Percentiles rank a stretch among this genome's conserved stretches.
Conservation (phyloP, 2,113 vertebrate species). For the Arothron firmamentum region DNA sequence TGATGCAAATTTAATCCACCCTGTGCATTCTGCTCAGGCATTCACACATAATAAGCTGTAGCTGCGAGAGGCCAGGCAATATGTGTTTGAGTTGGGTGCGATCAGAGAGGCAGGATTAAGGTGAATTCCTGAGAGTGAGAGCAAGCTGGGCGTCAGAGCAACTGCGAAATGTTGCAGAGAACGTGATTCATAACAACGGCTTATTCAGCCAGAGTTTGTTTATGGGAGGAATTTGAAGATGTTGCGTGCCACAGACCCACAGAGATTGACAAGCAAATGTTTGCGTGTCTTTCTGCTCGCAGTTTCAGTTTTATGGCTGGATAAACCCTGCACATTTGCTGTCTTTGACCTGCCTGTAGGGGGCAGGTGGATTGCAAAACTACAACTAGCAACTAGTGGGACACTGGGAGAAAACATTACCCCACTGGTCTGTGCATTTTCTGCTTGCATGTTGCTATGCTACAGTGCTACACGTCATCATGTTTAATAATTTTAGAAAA, state of each 20-base stretch:
- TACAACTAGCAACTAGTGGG: too few relatives aligned
- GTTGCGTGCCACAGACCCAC: background rate
- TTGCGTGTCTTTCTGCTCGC: background rate
- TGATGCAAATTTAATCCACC: constrained; percentile 59
- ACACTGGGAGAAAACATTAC: too few relatives aligned
- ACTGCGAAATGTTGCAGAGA: background rate
- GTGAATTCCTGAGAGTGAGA: constrained; percentile 14
- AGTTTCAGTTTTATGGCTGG: constrained; percentile 8
- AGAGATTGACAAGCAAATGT: background rate
- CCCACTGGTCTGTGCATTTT: too few relatives aligned
- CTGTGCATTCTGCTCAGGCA: constrained; percentile 48
- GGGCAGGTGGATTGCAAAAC: too few relatives aligned
- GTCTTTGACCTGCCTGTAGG: too few relatives aligned
- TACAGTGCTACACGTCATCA: too few relatives aligned
- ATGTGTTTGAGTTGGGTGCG: constrained; percentile 43
- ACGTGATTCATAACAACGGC: background rate
- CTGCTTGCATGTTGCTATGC: too few relatives aligned
- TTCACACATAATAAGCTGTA: constrained; percentile 54
- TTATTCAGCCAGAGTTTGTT: background rate
- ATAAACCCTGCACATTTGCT: too few relatives aligned
- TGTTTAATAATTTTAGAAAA: too few relatives aligned
- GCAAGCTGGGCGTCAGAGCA: background rate
- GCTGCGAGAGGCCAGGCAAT: constrained; percentile 25
- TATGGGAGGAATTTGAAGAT: background rate
- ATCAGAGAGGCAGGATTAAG: constrained; percentile 22